Base-by-base conservation (phyloP, 2,888 invertebrate species). In the Phaedon cochleariae region DNA sequence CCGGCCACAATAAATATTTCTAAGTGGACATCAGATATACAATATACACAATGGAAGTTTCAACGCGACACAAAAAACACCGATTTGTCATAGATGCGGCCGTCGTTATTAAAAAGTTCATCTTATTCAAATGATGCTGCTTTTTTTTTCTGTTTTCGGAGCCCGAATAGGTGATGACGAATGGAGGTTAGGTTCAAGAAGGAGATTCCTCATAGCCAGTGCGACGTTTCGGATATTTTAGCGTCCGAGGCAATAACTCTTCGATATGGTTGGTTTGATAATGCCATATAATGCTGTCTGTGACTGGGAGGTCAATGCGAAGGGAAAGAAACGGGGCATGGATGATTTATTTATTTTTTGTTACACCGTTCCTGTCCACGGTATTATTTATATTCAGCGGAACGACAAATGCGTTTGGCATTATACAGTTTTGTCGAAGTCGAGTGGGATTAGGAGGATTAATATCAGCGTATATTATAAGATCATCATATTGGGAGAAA, bases 121-220 rank as follows among this genome's bases (percentile, higher is more conserved):
- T 74, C 73, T 76, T 74, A 76, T 77, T 77, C 74, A 77, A 76
- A 77, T 76, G 74, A 74, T 15, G 73, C 67, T 64, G 67, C 59
- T 72, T 73, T 75, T 75, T 74, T 71, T 41, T 12, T 15, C 4
- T n/a, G 15, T n/a, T 41, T 41, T 41, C 41, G 41, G 12, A 15
- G 12, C 41, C 7, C 15, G 15, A 15, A 41, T 62, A 67, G 64
- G 71, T 66, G 73, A 71, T 79, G 79, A 79, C 76, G 75, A 73
- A 79, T 79, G 70, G 74, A 73, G 78, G 78, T 76, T 64, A 69
- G 66, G 78, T 77, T 77, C 76, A 76, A 73, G 74, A 59, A 67
- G 69, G 76, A 71, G 68, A 70, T 79, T 70, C 71, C 73, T 79
- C 71, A 73, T 73, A 76, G 77, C 70, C 55, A 61, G 15, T 12